Conservation (phyloP, 2,888 invertebrate species). For the Deilephila elpenor region DNA sequence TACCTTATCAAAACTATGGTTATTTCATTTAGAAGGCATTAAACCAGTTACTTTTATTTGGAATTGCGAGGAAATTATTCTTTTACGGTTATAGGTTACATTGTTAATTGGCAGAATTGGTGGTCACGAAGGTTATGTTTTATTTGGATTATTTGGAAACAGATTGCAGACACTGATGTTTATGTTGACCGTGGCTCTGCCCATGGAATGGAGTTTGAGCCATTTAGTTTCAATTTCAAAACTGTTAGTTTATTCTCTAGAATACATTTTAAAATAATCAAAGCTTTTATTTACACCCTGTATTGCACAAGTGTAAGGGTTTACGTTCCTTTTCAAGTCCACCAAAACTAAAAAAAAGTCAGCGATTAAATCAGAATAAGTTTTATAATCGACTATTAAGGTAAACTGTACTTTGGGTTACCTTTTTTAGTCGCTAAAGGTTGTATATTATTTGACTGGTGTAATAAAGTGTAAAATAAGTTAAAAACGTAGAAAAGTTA, state of each 20-base stretch:
- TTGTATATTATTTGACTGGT: too few relatives aligned
- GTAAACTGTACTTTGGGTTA: background rate
- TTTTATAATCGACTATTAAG: background rate
- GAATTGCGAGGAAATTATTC: background rate
- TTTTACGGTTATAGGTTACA: background rate
- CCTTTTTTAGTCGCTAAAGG: too few relatives aligned
- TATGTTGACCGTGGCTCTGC: slow-evolving; percentile 2
- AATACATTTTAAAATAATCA: background rate
- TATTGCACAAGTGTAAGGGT: background rate
- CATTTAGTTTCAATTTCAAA: background rate
- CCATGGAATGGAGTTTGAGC: background rate
- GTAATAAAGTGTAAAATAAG: too few relatives aligned
- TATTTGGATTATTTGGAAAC: background rate
- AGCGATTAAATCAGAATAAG: background rate
- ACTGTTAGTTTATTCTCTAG: background rate
- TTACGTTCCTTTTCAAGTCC: background rate
- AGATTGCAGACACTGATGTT: slow-evolving; percentile 12
- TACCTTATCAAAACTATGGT: slow-evolving; percentile 4
- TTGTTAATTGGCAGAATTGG: background rate
- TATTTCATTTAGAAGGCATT: background rate
- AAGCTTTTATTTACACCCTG: background rate
- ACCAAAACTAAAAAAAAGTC: background rate
- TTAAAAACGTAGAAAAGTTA: too few relatives aligned
- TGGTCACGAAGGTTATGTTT: slow-evolving; percentile 18
- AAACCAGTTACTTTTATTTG: background rate